Evolutionary conservation across 2,113 vertebrate species (phyloP), one percentile per base, ranked within the genome.

Genomic region (Synchiropus splendidus): DNA sequence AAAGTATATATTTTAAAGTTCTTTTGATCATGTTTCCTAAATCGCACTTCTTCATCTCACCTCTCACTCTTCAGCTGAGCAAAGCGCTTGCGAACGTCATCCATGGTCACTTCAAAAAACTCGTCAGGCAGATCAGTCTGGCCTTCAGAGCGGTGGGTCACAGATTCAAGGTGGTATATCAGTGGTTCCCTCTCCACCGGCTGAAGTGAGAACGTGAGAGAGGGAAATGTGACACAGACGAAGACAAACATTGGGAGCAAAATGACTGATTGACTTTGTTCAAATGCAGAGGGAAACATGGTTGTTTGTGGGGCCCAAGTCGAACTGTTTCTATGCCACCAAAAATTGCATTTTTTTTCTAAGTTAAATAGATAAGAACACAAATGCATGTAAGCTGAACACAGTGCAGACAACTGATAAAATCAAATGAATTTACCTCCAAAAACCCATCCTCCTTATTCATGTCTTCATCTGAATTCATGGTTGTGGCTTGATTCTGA

Each of bases 41-140:
- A 32, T 15, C 9, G 2, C 38, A 13, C 17, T 35, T 47, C 41
- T 31, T 11, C 33, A 14, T 36, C 78, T 74, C 74, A 90, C 95
- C 94, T 91, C 72, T 93, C 92, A 9, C 89, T 98, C 80, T 86
- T 92, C 48, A 99, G 79, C 74, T 97, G 90, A 5, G 94, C 84
- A 50, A 98, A 85, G 45, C 95, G 91, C 48, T 89, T 91, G 51
- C 90, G 78, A 36, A 99, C 82, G 1, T 99, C 95, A 4, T 98
- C 94, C 58, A 99, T 64, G 0, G 95, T 99, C 62, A 99, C 85
- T 48, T 99, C 91, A 41, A 97, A 99, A 73, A 99, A 98, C 37
- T 94, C 90, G 2, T 98, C 92, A 0, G 94, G 89, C 46, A 91
- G 80, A 34, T 95, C 88, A 0, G 46, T 40, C 0, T 74, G 45